A percentile compares a stretch with the other conserved stretches of the same genome.
These are phyloP conservation scores for Rhimphoctona megacephalus DNA, from an alignment of 2,888 invertebrate species.

Conservation along the genomic window DNA sequence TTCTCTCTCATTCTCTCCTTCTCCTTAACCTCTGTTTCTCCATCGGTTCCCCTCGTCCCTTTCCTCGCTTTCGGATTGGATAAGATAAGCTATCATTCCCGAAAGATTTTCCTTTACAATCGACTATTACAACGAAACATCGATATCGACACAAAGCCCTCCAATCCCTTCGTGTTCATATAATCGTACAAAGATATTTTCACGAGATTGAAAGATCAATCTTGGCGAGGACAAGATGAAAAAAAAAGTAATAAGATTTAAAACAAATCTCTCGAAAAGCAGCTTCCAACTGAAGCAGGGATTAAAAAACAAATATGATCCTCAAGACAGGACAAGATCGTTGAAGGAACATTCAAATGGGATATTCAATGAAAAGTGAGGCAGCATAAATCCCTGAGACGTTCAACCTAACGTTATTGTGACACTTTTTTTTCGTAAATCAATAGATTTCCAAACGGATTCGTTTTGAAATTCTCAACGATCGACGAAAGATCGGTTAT, in stretches of 20 bases:
- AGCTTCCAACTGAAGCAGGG: background rate
- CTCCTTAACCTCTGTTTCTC: constrained; percentile 3
- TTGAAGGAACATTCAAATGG: constrained; percentile 1
- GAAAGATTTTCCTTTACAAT: constrained; percentile 39
- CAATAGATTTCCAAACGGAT: background rate
- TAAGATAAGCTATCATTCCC: constrained; percentile 61
- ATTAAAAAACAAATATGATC: background rate
- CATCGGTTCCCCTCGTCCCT: background rate
- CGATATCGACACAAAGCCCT: constrained; percentile 18
- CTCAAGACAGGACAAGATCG: background rate
- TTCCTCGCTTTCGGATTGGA: constrained; percentile 13
- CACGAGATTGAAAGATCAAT: constrained; percentile 12
- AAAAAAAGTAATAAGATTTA: background rate
- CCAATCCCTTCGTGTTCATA: constrained; percentile 18
- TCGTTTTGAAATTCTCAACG: background rate
- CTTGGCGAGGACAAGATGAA: constrained; percentile 11
- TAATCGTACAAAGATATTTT: constrained; percentile 12
- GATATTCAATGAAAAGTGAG: background rate
- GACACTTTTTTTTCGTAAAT: background rate
- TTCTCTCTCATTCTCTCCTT: constrained; percentile 9
- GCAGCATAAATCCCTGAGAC: background rate
- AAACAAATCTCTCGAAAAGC: background rate
- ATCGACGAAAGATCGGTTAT: background rate
- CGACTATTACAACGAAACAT: constrained; percentile 38
- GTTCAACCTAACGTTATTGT: background rate